phyloP scores from a whole-genome alignment of 2,113 vertebrate species.

The Clarias macrocephalus region DNA sequence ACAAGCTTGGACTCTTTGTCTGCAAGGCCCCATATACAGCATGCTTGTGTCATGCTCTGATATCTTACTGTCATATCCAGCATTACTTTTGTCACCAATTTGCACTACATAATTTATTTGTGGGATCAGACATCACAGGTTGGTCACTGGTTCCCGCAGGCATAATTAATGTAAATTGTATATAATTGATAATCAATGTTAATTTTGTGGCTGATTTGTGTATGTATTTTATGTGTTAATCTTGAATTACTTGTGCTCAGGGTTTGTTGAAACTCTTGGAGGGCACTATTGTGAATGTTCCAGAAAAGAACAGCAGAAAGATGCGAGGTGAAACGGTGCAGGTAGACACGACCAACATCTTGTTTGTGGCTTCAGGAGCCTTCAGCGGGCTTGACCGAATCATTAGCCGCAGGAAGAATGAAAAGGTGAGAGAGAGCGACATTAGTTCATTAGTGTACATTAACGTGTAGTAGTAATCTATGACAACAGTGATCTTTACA shows the following conservation, averaged over 20 bases:
- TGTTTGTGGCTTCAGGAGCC: constrained; percentile 87
- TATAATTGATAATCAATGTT: no score
- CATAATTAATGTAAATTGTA: no score
- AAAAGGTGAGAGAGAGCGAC: constrained; percentile 73
- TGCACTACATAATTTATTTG: no score
- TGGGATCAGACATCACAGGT: no score
- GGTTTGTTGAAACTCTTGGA: constrained; percentile 86
- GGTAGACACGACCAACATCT: constrained; percentile 87
- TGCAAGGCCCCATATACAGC: no score
- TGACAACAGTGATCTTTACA: neutral
- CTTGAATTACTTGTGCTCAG: constrained; percentile 57
- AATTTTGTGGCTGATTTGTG: no score
- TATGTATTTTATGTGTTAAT: neutral
- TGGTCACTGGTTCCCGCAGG: no score
- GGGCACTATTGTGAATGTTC: constrained; percentile 87
- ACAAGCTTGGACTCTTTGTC: no score
- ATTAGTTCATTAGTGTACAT: neutral
- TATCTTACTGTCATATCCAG: no score
- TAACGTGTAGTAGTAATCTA: no score
- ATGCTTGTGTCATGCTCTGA: no score
- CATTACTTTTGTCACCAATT: no score
- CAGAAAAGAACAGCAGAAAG: constrained; percentile 87
- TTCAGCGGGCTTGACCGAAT: constrained; percentile 88
- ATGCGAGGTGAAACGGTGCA: constrained; percentile 86
- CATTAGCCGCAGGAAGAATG: constrained; percentile 88